Evolutionary conservation across 2,113 vertebrate genomes (phyloP), one percentile per base, ranked within the genome.

Genomic region (Oreocharis arfaki): DNA sequence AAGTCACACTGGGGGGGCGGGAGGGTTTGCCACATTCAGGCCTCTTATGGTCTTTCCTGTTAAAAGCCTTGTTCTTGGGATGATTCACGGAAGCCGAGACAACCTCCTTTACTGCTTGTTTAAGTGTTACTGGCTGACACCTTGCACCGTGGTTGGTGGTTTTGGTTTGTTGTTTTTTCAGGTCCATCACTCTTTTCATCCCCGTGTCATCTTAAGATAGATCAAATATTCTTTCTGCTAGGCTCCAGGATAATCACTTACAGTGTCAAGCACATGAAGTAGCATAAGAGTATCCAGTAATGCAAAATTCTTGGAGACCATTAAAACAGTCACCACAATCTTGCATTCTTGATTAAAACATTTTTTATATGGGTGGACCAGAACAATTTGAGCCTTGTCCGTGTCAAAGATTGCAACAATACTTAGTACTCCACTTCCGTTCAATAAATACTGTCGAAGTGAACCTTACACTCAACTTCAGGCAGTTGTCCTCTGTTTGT

Each of bases 1-100:
- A 86, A 65, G 11, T 65, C 41, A 44, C 22, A 1, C 20, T 44
- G 4, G 0, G 3, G 11, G 4, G 5, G 5, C 13, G 3, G 21
- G 1, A 3, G 15, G 41, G 46, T 67, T 68, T 26, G 46, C 26
- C 17, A 22, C 13, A 16, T 57, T 80, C 49, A 59, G 52, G 22
- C 39, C 59, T 88, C 14, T 65, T 64, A 5, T 1, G 5, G 27
- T 59, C 41, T 85, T 73, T 53, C 16, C 37, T 84, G 28, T 61
- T 73, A 65, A 89, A 76, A 65, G 30, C 17, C 6, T 49, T 73
- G 49, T 65, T 57, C 33, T 75, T 53, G 57, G 28, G 57, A 33
- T 63, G 30, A 46, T 37, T 55, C 80, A n/a, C 8, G 39, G 65
- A 76, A 88, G 16, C 35, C 2, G 2, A 70, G 33, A 19, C 19